These are phyloP conservation scores for Heliconius hortense DNA, from an alignment of 2,888 invertebrate species.

Conservation along the genomic window DNA sequence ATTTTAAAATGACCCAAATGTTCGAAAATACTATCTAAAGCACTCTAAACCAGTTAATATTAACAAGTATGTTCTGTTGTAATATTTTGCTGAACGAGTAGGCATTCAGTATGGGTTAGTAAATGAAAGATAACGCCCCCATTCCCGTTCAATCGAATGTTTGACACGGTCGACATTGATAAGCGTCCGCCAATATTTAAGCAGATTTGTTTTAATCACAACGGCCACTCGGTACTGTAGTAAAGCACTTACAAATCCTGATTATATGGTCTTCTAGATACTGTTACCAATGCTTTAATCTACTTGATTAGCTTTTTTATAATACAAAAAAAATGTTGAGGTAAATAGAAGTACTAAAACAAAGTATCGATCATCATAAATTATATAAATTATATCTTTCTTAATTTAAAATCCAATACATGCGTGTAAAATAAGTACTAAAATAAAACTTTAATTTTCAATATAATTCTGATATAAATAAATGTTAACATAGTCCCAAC, in stretches of 20 bases:
- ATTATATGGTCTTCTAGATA: background rate
- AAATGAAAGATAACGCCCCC: constrained; percentile 62
- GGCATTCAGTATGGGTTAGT: constrained; percentile 25
- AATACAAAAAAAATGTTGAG: too few relatives aligned
- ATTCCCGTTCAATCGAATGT: constrained; percentile 53
- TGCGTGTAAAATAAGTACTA: background rate
- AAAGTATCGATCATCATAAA: background rate
- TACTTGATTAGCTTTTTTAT: background rate
- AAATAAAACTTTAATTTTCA: background rate
- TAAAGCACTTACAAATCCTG: background rate
- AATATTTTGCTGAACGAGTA: background rate
- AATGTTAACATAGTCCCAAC: background rate
- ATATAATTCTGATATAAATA: background rate
- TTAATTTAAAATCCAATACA: background rate
- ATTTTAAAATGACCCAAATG: background rate
- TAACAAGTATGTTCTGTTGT: background rate
- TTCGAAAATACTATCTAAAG: background rate
- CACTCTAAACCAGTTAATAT: too few relatives aligned
- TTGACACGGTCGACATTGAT: constrained; percentile 57
- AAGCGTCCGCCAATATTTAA: constrained; percentile 48
- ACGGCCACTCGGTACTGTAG: background rate
- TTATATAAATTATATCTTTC: background rate
- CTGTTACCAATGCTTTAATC: background rate
- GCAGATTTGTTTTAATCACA: constrained; percentile 27
- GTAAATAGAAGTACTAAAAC: background rate